A percentile compares a stretch with the other conserved stretches of the same genome.
Conservation (phyloP, 2,888 invertebrate species). For the Hypomecis punctinalis region DNA sequence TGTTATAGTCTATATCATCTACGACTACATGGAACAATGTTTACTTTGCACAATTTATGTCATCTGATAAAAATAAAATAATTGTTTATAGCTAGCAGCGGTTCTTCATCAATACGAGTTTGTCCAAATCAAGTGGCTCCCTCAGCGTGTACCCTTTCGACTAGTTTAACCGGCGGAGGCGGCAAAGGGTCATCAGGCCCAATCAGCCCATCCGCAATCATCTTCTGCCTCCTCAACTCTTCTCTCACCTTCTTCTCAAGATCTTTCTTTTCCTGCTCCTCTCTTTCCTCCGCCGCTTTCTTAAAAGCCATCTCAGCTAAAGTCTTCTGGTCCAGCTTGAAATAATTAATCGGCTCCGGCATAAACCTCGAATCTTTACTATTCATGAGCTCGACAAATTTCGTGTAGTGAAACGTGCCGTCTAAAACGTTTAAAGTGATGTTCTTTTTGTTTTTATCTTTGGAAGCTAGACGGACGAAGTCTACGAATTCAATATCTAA, state of each 20-base stretch:
- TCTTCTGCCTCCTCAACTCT: conserved; percentile 67
- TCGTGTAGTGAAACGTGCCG: conserved; percentile 62
- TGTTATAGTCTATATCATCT: too few species aligned
- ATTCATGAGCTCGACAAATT: conserved; percentile 78
- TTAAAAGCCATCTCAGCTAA: conserved; percentile 72
- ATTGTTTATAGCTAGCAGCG: too few species aligned
- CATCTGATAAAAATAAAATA: too few species aligned
- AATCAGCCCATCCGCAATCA: conserved; percentile 72
- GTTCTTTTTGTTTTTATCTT: conserved; percentile 57
- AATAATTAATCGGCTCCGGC: conserved; percentile 76
- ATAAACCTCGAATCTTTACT: conserved; percentile 65
- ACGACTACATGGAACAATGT: too few species aligned
- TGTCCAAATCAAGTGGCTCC: neutral
- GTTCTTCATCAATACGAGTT: too few species aligned
- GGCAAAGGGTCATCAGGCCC: conserved; percentile 38
- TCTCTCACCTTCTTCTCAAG: conserved; percentile 66
- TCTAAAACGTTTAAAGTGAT: conserved; percentile 60
- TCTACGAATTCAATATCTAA: conserved; percentile 71
- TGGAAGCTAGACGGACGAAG: conserved; percentile 64
- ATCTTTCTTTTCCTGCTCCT: conserved; percentile 66
- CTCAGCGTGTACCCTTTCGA: neutral
- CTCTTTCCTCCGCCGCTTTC: conserved; percentile 71
- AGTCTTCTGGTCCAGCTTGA: conserved; percentile 77
- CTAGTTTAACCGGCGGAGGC: neutral
- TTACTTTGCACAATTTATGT: too few species aligned